A percentile compares a stretch with the other conserved stretches of the same genome.
Evolutionary conservation across 2,888 invertebrate genomes (phyloP).

Genomic region (Gibbula magus): DNA sequence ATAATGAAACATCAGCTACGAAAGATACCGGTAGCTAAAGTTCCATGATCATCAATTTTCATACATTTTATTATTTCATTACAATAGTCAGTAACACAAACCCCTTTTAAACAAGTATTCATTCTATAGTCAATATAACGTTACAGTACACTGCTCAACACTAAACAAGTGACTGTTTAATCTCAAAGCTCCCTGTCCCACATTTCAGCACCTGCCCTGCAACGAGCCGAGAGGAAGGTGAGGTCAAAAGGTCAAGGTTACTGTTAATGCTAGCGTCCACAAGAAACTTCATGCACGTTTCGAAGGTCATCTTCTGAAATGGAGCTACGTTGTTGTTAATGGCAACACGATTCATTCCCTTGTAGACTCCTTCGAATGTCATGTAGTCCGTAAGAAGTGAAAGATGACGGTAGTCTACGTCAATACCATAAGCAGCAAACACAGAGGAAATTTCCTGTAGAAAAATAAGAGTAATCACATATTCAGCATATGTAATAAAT

Average conservation of each 20-base stretch:
- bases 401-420: constrained; percentile 94
- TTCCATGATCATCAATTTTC: no score
- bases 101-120: no score
- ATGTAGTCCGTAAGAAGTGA: constrained; percentile 96
- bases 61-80: no score
- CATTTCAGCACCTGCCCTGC: constrained; percentile 86
- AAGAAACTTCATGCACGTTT: constrained; percentile 91
- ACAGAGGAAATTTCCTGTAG: constrained; percentile 92
- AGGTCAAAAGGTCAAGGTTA: constrained; percentile 84
- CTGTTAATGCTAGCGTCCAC: constrained; percentile 84
- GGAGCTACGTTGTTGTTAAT: constrained; percentile 95
- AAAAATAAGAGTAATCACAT: constrained; percentile 19
- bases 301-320: constrained; percentile 98
- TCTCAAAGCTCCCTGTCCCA: constrained; percentile 88
- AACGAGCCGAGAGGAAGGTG: constrained; percentile 91
- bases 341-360: constrained; percentile 91
- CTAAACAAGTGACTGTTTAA: constrained; percentile 57
- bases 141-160: neutral
- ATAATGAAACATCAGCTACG: no score
- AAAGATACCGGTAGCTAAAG: no score
- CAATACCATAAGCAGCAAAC: constrained; percentile 97
- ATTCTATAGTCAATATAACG: neutral
- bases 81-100: no score
- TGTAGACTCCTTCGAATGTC: constrained; percentile 93
- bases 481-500: neutral